Conservation (phyloP, 2,888 invertebrate species). For the Alviniconcha strummeri region DNA sequence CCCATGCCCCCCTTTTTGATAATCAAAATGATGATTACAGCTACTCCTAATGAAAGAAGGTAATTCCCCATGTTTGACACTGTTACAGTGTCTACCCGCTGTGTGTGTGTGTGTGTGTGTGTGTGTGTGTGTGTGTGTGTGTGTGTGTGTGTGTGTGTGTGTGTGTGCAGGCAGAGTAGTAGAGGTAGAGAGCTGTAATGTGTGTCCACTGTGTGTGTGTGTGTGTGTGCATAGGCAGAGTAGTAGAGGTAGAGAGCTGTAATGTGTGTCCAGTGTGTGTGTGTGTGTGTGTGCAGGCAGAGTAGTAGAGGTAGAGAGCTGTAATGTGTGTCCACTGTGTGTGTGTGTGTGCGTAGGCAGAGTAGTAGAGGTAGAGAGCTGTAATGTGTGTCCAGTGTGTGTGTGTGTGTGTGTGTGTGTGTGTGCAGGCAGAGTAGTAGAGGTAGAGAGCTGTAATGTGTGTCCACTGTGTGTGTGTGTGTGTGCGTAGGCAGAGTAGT, state of each 20-base stretch:
- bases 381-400: background rate
- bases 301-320: too few species aligned
- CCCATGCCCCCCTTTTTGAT: too few species aligned
- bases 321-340: too few species aligned
- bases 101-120: background rate
- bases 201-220: background rate
- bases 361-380: too few species aligned
- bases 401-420: background rate
- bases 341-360: too few species aligned
- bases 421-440: background rate
- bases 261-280: background rate
- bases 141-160: background rate
- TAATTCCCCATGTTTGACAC: too few species aligned
- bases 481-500: background rate
- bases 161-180: background rate
- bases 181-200: background rate
- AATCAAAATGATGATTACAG: too few species aligned
- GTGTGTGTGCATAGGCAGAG: background rate
- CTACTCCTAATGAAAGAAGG: too few species aligned
- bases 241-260: background rate
- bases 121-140: background rate
- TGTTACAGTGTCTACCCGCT: too few species aligned
- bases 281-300: background rate
- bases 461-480: slow-evolving; percentile 1
- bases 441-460: background rate